Conservation (phyloP, 2,888 invertebrate species). For the Phyllotreta striolata region DNA sequence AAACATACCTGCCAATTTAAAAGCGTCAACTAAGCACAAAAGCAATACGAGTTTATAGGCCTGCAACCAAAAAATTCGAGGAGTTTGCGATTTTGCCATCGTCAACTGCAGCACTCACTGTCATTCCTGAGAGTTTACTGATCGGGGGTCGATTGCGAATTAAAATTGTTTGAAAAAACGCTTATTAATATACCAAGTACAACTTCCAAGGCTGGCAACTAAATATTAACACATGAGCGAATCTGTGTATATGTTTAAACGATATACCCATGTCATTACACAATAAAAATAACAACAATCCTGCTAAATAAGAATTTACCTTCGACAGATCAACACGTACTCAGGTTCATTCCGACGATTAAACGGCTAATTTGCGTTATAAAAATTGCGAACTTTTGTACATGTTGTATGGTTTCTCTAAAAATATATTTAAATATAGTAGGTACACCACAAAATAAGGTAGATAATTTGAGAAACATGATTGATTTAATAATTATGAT, state of each 20-base stretch:
- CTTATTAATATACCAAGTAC: constrained; percentile 41
- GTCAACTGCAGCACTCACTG: constrained; percentile 28
- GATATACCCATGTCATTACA: constrained; percentile 37
- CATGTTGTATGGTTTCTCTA: too few species aligned
- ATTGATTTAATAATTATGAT: too few species aligned
- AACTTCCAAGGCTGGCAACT: constrained; percentile 51
- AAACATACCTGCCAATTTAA: constrained; percentile 31
- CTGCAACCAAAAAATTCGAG: constrained; percentile 25
- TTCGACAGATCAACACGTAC: constrained; percentile 25
- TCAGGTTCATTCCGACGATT: constrained; percentile 12
- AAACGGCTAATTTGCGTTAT: constrained; percentile 11
- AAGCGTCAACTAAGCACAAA: constrained; percentile 30
- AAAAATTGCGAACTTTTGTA: too few species aligned
- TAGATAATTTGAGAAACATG: too few species aligned
- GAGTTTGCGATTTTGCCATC: constrained; percentile 18
- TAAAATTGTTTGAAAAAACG: constrained; percentile 34
- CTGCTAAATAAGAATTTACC: constrained; percentile 31
- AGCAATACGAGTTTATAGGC: constrained; percentile 20
- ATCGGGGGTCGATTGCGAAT: constrained; percentile 32
- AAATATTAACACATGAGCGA: constrained; percentile 48
- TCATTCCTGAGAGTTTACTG: constrained; percentile 27
- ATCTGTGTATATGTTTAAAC: constrained; percentile 44
- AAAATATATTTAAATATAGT: too few species aligned
- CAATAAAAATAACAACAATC: constrained; percentile 36
- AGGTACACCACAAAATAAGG: too few species aligned